A percentile compares a stretch with the other conserved stretches of the same genome.
Evolutionary conservation across 2,888 invertebrate species (phyloP).

Genomic region (Doris montereyensis): DNA sequence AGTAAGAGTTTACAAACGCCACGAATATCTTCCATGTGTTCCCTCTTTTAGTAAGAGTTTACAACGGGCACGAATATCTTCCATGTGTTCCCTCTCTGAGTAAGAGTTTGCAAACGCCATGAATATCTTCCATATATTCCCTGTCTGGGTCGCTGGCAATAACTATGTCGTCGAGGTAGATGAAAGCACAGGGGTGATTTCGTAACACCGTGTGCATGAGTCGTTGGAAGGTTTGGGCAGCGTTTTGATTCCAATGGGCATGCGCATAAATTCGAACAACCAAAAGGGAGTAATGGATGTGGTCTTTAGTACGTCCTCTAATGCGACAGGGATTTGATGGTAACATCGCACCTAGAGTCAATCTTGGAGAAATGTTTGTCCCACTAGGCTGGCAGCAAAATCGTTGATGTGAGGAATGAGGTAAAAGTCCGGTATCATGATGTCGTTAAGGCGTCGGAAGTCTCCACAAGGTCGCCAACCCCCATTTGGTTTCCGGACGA

Average conservation of each 20-base stretch:
- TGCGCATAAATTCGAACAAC: conserved; percentile 24
- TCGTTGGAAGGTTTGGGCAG: conserved; percentile 37
- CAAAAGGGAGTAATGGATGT: conserved; percentile 33
- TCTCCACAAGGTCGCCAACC: background rate
- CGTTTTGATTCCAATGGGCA: conserved; percentile 31
- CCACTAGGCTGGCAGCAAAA: conserved; percentile 10
- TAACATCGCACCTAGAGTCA: conserved; percentile 20
- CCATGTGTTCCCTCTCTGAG: too few relatives aligned
- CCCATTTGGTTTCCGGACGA: background rate
- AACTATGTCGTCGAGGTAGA: conserved; percentile 24
- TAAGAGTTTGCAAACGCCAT: too few relatives aligned
- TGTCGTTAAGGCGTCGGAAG: conserved; percentile 3
- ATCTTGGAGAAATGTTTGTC: background rate
- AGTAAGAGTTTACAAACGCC: too few relatives aligned
- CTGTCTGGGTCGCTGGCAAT: too few relatives aligned
- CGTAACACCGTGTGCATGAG: conserved; percentile 23
- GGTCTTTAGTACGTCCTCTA: conserved; percentile 14
- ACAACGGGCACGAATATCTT: too few relatives aligned
- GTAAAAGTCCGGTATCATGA: conserved; percentile 18
- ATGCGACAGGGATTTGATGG: conserved; percentile 27
- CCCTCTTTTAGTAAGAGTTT: too few relatives aligned
- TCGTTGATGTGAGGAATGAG: conserved; percentile 28
- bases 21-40: too few relatives aligned
- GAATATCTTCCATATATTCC: too few relatives aligned
- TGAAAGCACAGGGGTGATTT: background rate